Percentiles rank a stretch among this genome's conserved stretches.
These are phyloP conservation scores for Meta bourneti DNA, from an alignment of 2,888 invertebrate genomes.

Conservation along the genomic window DNA sequence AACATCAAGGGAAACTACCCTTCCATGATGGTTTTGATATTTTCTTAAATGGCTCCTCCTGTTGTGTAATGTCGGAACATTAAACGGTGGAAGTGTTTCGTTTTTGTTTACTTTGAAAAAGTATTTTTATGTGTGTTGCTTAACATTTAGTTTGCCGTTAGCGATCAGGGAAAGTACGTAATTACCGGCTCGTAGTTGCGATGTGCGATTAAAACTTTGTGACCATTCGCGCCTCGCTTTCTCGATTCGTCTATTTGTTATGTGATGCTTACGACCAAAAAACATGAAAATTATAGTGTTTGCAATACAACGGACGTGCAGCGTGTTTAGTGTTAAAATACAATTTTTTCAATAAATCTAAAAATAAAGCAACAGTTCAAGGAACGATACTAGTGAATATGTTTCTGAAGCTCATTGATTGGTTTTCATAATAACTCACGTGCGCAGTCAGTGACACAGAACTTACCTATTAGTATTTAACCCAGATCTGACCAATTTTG, in stretches of 20 bases:
- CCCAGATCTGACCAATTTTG: too few relatives aligned
- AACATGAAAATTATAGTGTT: too few relatives aligned
- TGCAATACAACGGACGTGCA: too few relatives aligned
- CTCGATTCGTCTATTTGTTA: neutral
- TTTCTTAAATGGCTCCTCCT: neutral
- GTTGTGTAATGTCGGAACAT: conserved; percentile 11
- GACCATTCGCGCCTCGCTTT: neutral
- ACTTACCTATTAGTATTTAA: too few relatives aligned
- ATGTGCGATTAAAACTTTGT: neutral
- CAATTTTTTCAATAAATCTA: too few relatives aligned
- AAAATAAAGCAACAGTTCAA: too few relatives aligned
- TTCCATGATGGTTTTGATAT: neutral
- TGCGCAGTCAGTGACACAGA: too few relatives aligned
- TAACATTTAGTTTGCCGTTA: neutral
- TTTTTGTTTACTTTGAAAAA: neutral
- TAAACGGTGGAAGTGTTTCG: neutral
- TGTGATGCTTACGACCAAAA: neutral
- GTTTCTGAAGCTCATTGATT: too few relatives aligned
- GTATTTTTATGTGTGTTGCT: neutral
- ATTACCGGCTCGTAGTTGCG: neutral
- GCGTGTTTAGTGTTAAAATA: too few relatives aligned
- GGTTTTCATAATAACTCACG: too few relatives aligned
- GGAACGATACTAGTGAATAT: too few relatives aligned
- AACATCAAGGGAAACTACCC: conserved; percentile 1
- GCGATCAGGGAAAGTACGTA: neutral